Evolutionary conservation across 2,888 invertebrate genomes (phyloP).

Genomic region (Plutella xylostella): DNA sequence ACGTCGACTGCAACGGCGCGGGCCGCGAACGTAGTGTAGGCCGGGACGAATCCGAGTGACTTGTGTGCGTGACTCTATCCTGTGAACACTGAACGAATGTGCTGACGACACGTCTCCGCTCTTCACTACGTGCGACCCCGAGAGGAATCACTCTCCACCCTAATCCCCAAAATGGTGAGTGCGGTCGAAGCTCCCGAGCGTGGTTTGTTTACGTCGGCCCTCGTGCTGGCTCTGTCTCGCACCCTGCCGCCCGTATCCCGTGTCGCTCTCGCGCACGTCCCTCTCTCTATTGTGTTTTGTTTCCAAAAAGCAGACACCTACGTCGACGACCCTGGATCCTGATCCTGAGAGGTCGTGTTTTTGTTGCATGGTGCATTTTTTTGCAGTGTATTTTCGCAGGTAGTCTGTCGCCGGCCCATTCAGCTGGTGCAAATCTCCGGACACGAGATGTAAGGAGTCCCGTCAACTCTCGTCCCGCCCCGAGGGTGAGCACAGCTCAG

Average conservation of each 20-base stretch:
- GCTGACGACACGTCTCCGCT: constrained; percentile 51
- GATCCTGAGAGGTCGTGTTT: constrained; percentile 55
- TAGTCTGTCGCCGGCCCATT: constrained; percentile 39
- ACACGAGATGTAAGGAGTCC: constrained; percentile 1
- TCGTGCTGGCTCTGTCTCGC: constrained; percentile 50
- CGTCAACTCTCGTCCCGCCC: not conserved
- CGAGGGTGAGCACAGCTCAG: constrained; percentile 1
- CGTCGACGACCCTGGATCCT: constrained; percentile 46
- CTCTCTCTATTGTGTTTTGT: constrained; percentile 68
- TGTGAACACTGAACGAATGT: too few relatives aligned
- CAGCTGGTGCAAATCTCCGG: too few relatives aligned
- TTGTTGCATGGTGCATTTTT: constrained; percentile 53
- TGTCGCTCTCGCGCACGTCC: constrained; percentile 55
- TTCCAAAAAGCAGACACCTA: constrained; percentile 65
- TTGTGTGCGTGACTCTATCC: constrained; percentile 21
- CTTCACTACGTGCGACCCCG: constrained; percentile 9
- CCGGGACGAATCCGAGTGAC: constrained; percentile 58
- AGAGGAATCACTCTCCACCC: not conserved
- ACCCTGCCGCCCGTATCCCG: constrained; percentile 64
- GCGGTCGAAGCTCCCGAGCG: constrained; percentile 64
- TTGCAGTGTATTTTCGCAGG: constrained; percentile 60
- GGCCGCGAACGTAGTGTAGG: constrained; percentile 66
- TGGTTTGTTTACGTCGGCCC: constrained; percentile 66
- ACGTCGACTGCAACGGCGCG: constrained; percentile 68
- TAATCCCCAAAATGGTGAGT: constrained; percentile 64